A percentile compares a stretch with the other conserved stretches of the same genome.
Conservation (phyloP, 2,888 invertebrate species). For the Zaprionus lineosus region DNA sequence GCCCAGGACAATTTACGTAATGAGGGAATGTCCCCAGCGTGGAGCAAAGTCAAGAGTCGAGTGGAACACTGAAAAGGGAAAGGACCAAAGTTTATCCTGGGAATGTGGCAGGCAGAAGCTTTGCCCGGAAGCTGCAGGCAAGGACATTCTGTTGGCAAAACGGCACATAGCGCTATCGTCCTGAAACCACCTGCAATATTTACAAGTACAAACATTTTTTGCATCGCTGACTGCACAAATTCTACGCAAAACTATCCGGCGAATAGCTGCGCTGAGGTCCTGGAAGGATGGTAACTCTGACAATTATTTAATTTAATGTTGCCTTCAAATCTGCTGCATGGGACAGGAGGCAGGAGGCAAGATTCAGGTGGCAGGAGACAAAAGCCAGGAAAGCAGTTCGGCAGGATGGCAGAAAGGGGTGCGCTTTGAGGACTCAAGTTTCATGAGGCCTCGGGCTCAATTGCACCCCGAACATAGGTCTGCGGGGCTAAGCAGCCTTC, state of each 20-base stretch:
- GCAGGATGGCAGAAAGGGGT: not conserved
- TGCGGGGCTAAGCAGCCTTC: conserved; percentile 72
- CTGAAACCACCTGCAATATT: conserved; percentile 45
- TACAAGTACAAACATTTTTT: conserved; percentile 56
- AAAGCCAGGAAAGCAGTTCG: no score
- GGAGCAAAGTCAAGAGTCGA: conserved; percentile 1
- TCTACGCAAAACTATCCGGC: conserved; percentile 59
- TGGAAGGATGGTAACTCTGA: conserved; percentile 43
- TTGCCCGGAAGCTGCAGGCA: conserved; percentile 28
- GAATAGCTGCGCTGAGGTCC: conserved; percentile 44
- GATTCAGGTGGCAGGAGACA: conserved; percentile 16
- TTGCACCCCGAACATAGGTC: conserved; percentile 40
- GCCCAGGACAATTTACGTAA: conserved; percentile 67
- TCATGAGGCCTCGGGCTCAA: conserved; percentile 44
- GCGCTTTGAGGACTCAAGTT: conserved; percentile 32
- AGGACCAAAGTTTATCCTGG: conserved; percentile 10
- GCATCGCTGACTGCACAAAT: conserved; percentile 37
- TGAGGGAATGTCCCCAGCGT: conserved; percentile 36
- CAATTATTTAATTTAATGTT: conserved; percentile 73
- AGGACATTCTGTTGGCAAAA: conserved; percentile 2
- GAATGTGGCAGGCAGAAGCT: conserved; percentile 8
- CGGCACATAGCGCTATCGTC: conserved; percentile 1
- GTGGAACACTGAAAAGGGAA: not conserved
- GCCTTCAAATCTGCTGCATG: no score
- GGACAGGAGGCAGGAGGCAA: no score